Conservation (phyloP, 2,797 vertebrate genomes). For the Urophycis tenuis region DNA sequence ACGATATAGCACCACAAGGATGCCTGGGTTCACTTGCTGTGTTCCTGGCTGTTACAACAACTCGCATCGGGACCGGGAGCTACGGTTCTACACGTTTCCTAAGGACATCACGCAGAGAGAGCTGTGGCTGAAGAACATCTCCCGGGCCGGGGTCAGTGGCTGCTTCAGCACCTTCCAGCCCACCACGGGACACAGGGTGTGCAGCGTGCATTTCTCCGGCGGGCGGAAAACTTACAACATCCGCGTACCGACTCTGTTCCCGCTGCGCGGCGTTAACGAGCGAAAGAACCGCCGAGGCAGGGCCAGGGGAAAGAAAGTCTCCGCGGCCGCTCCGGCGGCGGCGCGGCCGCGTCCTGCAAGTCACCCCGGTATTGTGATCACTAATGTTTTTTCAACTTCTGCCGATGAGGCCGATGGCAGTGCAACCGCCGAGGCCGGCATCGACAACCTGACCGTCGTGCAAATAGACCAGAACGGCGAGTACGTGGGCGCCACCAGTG, state of each 20-base stretch:
- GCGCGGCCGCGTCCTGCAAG: conserved; percentile 23
- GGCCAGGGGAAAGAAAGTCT: conserved; percentile 63
- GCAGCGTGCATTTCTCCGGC: conserved; percentile 92
- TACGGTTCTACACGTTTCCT: conserved; percentile 95
- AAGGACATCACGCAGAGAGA: conserved; percentile 88
- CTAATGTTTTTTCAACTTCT: conserved; percentile 49
- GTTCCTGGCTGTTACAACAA: conserved; percentile 99
- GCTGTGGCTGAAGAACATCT: conserved; percentile 96
- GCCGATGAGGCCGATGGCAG: conserved; percentile 49
- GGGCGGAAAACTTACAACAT: conserved; percentile 93
- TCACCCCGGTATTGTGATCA: conserved; percentile 54
- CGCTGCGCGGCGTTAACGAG: conserved; percentile 89
- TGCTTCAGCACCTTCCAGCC: conserved; percentile 98
- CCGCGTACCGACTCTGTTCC: conserved; percentile 89
- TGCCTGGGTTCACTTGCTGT: conserved; percentile 97
- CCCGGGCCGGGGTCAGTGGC: conserved; percentile 91
- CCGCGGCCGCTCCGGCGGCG: conserved; percentile 45
- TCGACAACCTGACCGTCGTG: conserved; percentile 59
- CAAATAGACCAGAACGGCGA: conserved; percentile 70
- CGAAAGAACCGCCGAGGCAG: conserved; percentile 77
- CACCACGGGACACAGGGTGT: conserved; percentile 93
- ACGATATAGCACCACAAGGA: conserved; percentile 48
- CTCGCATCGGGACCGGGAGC: conserved; percentile 90
- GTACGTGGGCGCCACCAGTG: conserved; percentile 80
- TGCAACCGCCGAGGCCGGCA: conserved; percentile 49